These are phyloP conservation scores for Folsomia manolachei DNA, from an alignment of 2,888 invertebrate species.

Conservation along the genomic window DNA sequence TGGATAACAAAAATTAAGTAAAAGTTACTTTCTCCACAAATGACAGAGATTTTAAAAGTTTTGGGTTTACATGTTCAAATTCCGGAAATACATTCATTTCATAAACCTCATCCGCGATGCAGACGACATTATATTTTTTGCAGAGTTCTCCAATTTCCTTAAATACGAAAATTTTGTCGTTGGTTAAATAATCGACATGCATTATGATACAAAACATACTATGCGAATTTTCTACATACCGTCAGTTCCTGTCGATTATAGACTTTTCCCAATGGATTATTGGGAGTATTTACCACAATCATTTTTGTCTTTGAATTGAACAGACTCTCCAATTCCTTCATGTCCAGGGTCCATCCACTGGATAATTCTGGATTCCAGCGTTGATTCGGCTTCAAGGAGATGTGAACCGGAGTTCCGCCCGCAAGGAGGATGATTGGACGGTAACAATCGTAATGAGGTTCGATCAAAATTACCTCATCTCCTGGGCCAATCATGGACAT, in stretches of 20 bases:
- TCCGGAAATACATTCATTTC: slow-evolving; percentile 92
- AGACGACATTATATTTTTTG: slow-evolving; percentile 86
- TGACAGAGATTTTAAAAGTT: no score
- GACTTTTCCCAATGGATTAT: slow-evolving; percentile 96
- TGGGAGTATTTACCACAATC: slow-evolving; percentile 91
- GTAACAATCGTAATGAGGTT: slow-evolving; percentile 98
- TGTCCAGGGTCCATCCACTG: slow-evolving; percentile 80
- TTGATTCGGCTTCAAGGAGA: slow-evolving; percentile 75
- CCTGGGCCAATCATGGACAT: slow-evolving; percentile 80
- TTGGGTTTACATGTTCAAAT: slow-evolving; percentile 77
- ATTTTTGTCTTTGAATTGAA: slow-evolving; percentile 89
- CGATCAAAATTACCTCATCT: slow-evolving; percentile 78
- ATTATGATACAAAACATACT: no score
- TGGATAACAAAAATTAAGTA: no score
- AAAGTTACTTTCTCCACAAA: no score
- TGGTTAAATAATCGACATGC: no score
- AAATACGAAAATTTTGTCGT: slow-evolving; percentile 26
- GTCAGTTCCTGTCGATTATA: slow-evolving; percentile 63
- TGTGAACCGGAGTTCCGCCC: slow-evolving; percentile 80
- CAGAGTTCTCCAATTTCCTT: slow-evolving; percentile 82
- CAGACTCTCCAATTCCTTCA: slow-evolving; percentile 70
- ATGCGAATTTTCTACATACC: no score
- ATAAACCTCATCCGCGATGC: slow-evolving; percentile 87
- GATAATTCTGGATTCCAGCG: slow-evolving; percentile 63
- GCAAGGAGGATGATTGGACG: slow-evolving; percentile 88